phyloP scores from a whole-genome alignment of 2,888 invertebrate genomes.

The Ormyrus pomaceus region DNA sequence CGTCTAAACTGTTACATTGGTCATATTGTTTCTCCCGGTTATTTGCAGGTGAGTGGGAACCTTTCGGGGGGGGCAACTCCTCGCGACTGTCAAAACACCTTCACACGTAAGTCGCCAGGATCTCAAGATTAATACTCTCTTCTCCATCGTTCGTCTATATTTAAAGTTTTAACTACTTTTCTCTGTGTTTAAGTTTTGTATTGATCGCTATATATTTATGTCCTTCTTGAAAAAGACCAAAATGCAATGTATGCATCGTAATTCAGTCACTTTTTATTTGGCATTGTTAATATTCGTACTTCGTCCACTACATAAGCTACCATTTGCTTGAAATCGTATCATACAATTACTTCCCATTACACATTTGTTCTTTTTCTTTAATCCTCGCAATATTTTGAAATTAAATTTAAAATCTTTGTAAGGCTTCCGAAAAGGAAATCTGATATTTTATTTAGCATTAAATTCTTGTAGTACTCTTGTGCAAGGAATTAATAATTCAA shows the following conservation, averaged over 20 bases:
- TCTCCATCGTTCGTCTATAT: slow-evolving; percentile 40
- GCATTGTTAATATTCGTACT: too few relatives aligned
- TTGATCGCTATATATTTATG: slow-evolving; percentile 6
- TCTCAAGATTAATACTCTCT: slow-evolving; percentile 40
- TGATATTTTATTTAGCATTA: too few relatives aligned
- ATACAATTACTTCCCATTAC: neutral
- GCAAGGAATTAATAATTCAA: too few relatives aligned
- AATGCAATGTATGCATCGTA: too few relatives aligned
- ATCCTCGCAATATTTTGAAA: too few relatives aligned
- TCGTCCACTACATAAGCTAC: too few relatives aligned
- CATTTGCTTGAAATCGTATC: too few relatives aligned
- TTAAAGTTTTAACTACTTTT: neutral
- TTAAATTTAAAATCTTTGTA: too few relatives aligned
- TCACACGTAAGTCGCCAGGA: slow-evolving; percentile 71
- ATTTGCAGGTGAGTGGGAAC: slow-evolving; percentile 75
- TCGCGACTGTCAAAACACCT: slow-evolving; percentile 71
- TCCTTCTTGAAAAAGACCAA: neutral
- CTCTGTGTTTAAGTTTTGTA: neutral
- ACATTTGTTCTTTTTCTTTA: too few relatives aligned
- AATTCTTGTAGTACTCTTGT: too few relatives aligned
- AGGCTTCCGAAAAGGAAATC: too few relatives aligned
- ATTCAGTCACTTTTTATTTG: too few relatives aligned
- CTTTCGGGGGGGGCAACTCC: slow-evolving; percentile 72
- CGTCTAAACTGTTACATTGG: slow-evolving; percentile 41
- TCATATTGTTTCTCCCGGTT: slow-evolving; percentile 67